These are phyloP conservation scores for Oscheius sp. DNA, from an alignment of 2,888 invertebrate species.

Conservation along the genomic window DNA sequence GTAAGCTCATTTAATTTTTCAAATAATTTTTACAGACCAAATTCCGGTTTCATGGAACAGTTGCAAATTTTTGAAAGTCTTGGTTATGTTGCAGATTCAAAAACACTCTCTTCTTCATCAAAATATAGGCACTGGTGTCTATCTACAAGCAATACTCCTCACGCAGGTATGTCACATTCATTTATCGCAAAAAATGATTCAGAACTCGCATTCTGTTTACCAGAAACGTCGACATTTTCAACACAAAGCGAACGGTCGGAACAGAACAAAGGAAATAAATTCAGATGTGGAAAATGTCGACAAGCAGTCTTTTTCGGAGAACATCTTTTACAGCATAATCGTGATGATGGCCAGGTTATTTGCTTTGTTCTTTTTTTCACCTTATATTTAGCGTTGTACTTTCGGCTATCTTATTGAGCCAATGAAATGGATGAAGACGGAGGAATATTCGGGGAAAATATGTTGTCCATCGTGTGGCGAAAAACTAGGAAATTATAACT, in stretches of 20 bases:
- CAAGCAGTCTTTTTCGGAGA: slow-evolving; percentile 50
- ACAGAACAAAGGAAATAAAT: slow-evolving; percentile 3
- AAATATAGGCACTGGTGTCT: slow-evolving; percentile 36
- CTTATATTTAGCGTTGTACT: slow-evolving; percentile 33
- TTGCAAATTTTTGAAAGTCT: slow-evolving; percentile 45
- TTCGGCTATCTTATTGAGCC: slow-evolving; percentile 56
- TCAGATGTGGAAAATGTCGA: slow-evolving; percentile 52
- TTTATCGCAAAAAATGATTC: too few relatives aligned
- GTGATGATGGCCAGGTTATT: slow-evolving; percentile 26
- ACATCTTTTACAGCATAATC: slow-evolving; percentile 47
- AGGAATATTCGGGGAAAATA: slow-evolving; percentile 51
- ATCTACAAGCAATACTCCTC: slow-evolving; percentile 31
- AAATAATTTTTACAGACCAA: slow-evolving; percentile 33
- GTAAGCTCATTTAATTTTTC: slow-evolving; percentile 32
- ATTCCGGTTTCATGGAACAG: slow-evolving; percentile 44
- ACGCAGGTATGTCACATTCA: slow-evolving; percentile 26
- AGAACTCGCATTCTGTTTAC: slow-evolving; percentile 3
- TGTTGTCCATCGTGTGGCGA: slow-evolving; percentile 51
- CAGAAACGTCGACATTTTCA: slow-evolving; percentile 4
- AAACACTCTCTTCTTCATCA: slow-evolving; percentile 25
- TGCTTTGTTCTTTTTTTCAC: neutral
- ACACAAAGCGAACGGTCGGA: neutral
- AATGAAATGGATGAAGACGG: slow-evolving; percentile 57
- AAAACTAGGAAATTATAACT: slow-evolving; percentile 51
- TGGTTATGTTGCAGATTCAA: slow-evolving; percentile 41